Evolutionary conservation across 2,797 vertebrate genomes (phyloP).

Genomic region (Cuculus canorus): DNA sequence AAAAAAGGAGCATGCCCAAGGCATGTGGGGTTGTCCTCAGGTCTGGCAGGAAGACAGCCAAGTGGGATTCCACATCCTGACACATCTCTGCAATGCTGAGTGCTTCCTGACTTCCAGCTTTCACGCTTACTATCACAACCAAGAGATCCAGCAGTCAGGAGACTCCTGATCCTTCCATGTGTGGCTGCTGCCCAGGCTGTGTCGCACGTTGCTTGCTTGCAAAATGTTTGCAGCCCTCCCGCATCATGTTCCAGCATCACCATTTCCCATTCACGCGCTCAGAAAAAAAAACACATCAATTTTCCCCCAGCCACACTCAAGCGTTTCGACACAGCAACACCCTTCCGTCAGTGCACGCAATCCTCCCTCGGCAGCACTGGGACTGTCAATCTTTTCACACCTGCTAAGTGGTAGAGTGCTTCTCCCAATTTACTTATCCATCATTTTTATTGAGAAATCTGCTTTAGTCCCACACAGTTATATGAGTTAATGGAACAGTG

Average conservation of each 20-base stretch:
- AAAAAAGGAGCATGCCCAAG: neutral
- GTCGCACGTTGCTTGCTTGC: accelerated
- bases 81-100: neutral
- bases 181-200: neutral
- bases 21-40: neutral
- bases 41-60: neutral
- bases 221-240: neutral
- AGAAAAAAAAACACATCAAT: accelerated
- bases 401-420: slow-evolving; percentile 71
- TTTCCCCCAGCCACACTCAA: neutral
- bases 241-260: neutral
- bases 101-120: neutral
- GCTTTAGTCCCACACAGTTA: slow-evolving; percentile 66
- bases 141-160: neutral
- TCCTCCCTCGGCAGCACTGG: neutral
- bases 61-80: neutral
- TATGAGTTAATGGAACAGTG: slow-evolving; percentile 67
- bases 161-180: neutral
- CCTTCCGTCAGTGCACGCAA: neutral
- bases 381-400: slow-evolving; percentile 60
- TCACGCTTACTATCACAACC: accelerated
- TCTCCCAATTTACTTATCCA: slow-evolving; percentile 71
- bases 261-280: neutral
- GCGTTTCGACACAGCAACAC: neutral
- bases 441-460: slow-evolving; percentile 74